Evolutionary conservation across 2,113 vertebrate species (phyloP), one percentile per base, ranked within the genome.

Genomic region (Bambusicola thoracicus): DNA sequence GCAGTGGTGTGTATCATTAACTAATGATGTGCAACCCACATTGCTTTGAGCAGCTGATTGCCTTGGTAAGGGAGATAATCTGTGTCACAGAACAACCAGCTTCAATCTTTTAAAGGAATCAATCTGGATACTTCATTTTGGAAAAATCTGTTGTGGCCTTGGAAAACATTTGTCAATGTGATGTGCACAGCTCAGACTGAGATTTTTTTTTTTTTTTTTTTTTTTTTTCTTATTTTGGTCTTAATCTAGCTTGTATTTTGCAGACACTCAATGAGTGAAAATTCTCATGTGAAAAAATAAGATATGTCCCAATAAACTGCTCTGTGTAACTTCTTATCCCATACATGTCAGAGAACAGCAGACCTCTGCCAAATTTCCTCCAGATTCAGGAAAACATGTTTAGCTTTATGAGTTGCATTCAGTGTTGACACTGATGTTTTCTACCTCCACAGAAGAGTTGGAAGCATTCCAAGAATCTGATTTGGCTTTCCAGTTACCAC

Each of bases 81-180:
- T 55, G 22, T 63, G 65, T 17, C 80, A 65, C 51, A n/a, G 56
- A 34, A 48, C 41, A 49, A 86, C 69, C 49, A 77, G 7, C 12
- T 25, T 24, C 72, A 49, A 0, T 70, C 59, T 73, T 82, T 53
- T 63, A 89, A 82, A 74, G 24, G 20, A 68, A 66, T 51, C 21
- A 36, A 2, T 61, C 49, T 34, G 58, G 19, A 53, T 24, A 30
- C 11, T 16, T 38, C 7, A 32, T 46, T 79, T 90, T 20, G 46
- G 40, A 59, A 86, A 81, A 75, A 43, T 15, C 8, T 34, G 4
- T 49, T 24, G n/a, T 75, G 0, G 0, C 13, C 6, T 11, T 61
- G 43, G 11, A 17, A 61, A 87, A 10, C 3, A 4, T 46, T 65
- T 86, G 5, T 3, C 25, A 4, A 4, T 0, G 0, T 0, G 4